Evolutionary conservation across 1,140 invertebrate species (phyloP).

Genomic region (Frieseomelitta varia): DNA sequence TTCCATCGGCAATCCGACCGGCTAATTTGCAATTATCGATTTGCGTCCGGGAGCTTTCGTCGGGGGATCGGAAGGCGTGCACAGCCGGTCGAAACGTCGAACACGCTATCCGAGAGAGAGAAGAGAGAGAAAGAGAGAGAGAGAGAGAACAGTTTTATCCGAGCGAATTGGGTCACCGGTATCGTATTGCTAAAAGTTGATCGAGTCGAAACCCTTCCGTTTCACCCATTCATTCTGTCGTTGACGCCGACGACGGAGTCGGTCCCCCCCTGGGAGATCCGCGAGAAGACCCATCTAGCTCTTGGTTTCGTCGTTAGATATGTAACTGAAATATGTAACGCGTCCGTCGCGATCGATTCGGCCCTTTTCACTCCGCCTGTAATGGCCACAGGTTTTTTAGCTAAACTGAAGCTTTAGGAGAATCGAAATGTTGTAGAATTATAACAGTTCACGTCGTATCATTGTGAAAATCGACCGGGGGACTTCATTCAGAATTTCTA

Average conservation of each 20-base stretch:
- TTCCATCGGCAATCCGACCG: background rate
- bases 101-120: conserved; percentile 1
- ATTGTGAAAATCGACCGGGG: no score
- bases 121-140: no score
- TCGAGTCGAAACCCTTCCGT: background rate
- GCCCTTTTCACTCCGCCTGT: no score
- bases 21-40: conserved; percentile 33
- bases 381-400: no score
- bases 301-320: background rate
- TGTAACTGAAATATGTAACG: no score
- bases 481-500: no score
- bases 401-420: no score
- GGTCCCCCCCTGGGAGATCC: background rate
- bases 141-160: background rate
- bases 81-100: conserved; percentile 5
- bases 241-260: background rate
- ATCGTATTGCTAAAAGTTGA: conserved; percentile 6
- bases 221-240: background rate
- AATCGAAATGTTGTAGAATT: no score
- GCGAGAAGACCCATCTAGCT: background rate
- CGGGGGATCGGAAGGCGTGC: background rate
- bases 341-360: no score
- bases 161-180: conserved; percentile 18
- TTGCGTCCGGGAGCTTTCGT: background rate
- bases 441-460: no score